Base-by-base conservation (phyloP, 30 jellyfish, hydroid and myxozoan genomes). In the Aurelia sp. region DNA sequence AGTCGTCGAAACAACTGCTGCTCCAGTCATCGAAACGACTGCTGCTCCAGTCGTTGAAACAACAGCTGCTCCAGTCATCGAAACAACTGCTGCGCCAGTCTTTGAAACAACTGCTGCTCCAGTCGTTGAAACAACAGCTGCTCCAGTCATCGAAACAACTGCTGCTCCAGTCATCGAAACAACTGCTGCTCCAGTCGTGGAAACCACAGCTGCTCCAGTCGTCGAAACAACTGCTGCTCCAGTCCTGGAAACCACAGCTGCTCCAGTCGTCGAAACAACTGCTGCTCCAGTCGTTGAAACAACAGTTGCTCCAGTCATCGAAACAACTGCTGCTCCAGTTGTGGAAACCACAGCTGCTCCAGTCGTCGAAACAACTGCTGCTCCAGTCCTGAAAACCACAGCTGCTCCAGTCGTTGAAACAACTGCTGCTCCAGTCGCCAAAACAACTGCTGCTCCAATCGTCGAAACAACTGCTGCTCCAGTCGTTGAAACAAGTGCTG, bases 391-490 rank as follows among this genome's bases (percentile, higher is more conserved):
- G 30, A 62, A 76, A 63, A 76, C 87, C 0, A 76, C 87, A 0
- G 87, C 87, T 12, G 87, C 78, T 76, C 73, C 87, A 52, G 76
- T 63, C 31, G 76, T 53, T 11, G 87, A 76, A 57, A 76, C 78
- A 52, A 76, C 87, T 1, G 87, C 87, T 48, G 78, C 84, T 10
- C 69, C 84, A 0, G 70, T 31, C 37, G 73, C 47, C 4, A 48
- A 44, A 31, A 73, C 71, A 22, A 73, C 65, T 3, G 66, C 66
- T 4, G 78, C 87, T 21, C 87, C 87, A 53, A 65, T 60, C 33
- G 67, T 63, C 12, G 74, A 61, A n/a, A 31, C 87, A 0, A 63
- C 87, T 4, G 81, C 52, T 35, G 90, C 74, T 11, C 60, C 90
- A 15, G 58, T 47, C 40, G 84, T 79, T 4, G 67, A 35, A 4